Percentiles rank a stretch among this genome's conserved stretches.
Evolutionary conservation across 2,113 vertebrate species (phyloP).

Genomic region (Petaurus breviceps): DNA sequence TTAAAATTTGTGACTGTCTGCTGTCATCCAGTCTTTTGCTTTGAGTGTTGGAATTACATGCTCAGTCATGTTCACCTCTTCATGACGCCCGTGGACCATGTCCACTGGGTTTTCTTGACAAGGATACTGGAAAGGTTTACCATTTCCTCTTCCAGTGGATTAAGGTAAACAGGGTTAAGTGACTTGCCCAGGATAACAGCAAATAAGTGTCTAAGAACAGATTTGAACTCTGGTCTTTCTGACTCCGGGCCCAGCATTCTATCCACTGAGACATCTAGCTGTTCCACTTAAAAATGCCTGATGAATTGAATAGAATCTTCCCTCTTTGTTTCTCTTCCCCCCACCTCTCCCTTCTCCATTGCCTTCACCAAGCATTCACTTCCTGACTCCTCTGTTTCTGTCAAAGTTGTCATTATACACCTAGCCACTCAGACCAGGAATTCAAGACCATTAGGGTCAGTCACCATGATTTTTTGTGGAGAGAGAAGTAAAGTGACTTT

Average conservation of each 20-base stretch:
- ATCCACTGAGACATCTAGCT: neutral
- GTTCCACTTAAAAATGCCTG: neutral
- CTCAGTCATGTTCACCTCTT: neutral
- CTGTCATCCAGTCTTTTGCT: neutral
- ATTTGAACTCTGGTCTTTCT: neutral
- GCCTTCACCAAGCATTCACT: neutral
- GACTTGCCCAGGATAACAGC: neutral
- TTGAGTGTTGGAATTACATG: neutral
- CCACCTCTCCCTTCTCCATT: neutral
- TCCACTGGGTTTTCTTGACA: neutral
- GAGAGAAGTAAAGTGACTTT: slow-evolving; percentile 23
- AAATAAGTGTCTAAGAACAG: neutral
- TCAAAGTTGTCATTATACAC: neutral
- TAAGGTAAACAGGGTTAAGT: neutral
- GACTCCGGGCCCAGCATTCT: neutral
- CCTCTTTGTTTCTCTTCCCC: neutral
- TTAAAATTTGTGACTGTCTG: neutral
- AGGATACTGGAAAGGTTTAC: neutral
- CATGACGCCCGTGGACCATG: neutral
- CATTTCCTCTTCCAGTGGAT: neutral
- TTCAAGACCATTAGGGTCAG: neutral
- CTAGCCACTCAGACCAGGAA: neutral
- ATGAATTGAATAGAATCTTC: neutral
- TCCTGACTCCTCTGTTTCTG: neutral
- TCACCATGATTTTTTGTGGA: neutral